Conservation (phyloP, 2,113 vertebrate species). For the Trichechus manatus region DNA sequence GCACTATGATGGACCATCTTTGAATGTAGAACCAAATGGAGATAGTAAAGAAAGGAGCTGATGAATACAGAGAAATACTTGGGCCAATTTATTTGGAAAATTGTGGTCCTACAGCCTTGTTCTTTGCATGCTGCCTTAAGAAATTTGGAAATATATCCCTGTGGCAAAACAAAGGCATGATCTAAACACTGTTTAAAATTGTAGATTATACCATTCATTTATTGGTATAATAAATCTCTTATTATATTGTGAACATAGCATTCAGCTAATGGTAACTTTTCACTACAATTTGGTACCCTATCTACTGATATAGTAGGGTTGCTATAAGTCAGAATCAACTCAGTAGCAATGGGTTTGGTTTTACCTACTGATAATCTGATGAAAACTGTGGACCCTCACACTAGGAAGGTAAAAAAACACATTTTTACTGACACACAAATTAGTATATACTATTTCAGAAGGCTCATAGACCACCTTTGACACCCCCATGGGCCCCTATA, state of each 20-base stretch:
- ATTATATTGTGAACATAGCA: neutral
- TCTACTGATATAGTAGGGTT: neutral
- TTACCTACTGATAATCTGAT: conserved; percentile 29
- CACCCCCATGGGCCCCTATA: neutral
- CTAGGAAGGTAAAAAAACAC: neutral
- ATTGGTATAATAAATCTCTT: neutral
- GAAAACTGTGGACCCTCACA: neutral
- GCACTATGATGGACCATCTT: neutral
- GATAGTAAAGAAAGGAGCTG: neutral
- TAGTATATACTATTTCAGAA: conserved; percentile 15
- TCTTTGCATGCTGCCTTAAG: neutral
- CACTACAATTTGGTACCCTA: neutral
- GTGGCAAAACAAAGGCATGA: neutral
- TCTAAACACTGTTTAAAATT: neutral
- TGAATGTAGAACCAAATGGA: neutral
- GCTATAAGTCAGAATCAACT: too few species aligned
- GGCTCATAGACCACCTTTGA: neutral
- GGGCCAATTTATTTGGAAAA: conserved; percentile 34
- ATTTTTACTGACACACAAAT: conserved; percentile 17
- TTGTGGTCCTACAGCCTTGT: neutral
- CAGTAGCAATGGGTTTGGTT: too few species aligned
- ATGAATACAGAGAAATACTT: neutral
- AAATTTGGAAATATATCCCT: conserved; percentile 31
- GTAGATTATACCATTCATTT: neutral
- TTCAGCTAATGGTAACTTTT: conserved; percentile 19